phyloP scores from a whole-genome alignment of 2,113 vertebrate genomes.

The Rhodinocichla rosea region DNA sequence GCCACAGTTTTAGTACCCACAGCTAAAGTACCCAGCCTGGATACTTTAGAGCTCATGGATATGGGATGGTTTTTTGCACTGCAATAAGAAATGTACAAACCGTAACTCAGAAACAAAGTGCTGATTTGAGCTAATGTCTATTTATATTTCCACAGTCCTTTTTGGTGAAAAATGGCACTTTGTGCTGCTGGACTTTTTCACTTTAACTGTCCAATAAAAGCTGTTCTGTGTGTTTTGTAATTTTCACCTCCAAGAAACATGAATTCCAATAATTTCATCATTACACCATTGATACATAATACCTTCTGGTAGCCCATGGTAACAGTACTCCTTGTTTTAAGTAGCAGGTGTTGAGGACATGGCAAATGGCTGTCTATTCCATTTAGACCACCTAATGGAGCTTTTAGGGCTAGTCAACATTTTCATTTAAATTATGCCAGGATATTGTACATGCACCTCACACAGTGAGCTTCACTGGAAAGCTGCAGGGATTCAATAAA shows the following conservation, averaged over 20 bases:
- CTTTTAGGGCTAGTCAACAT: constrained; percentile 25
- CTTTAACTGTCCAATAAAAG: neutral
- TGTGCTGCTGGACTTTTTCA: neutral
- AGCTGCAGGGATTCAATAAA: constrained; percentile 47
- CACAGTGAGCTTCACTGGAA: constrained; percentile 10
- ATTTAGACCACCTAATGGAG: neutral
- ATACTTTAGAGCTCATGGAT: neutral
- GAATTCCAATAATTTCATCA: neutral
- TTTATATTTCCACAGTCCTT: neutral
- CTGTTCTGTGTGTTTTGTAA: neutral
- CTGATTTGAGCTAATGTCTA: neutral
- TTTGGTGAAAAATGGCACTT: neutral
- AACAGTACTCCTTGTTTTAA: neutral
- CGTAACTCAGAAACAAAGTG: neutral
- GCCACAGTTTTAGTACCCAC: neutral
- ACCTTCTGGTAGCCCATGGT: neutral
- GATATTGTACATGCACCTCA: neutral
- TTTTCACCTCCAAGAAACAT: neutral
- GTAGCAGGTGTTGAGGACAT: neutral
- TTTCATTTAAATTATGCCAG: constrained; percentile 2
- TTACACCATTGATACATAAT: neutral
- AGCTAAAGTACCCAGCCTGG: neutral
- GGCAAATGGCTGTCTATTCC: neutral
- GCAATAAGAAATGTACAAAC: neutral
- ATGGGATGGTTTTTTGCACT: neutral